Conservation (phyloP, 1,140 invertebrate species). For the Drosophila pachea region DNA sequence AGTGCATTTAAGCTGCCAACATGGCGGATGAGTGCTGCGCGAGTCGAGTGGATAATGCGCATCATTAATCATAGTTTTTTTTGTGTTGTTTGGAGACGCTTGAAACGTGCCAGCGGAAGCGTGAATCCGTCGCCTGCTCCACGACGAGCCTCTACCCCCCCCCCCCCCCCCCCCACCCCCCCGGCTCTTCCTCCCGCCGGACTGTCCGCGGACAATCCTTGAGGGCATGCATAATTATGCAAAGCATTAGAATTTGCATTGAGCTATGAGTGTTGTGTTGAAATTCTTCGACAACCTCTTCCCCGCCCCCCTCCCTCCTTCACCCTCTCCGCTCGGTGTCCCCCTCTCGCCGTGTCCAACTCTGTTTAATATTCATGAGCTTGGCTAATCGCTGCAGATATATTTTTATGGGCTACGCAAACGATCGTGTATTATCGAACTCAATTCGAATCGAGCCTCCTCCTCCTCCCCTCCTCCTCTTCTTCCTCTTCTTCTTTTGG, state of each 20-base stretch:
- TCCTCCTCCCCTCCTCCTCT: constrained; percentile 5
- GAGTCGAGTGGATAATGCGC: constrained; percentile 5
- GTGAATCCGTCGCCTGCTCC: constrained; percentile 28
- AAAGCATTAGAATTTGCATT: constrained; percentile 59
- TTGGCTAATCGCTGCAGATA: constrained; percentile 16
- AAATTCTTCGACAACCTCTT: constrained; percentile 16
- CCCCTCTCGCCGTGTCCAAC: no score
- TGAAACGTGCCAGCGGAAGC: constrained; percentile 41
- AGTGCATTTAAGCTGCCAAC: constrained; percentile 9
- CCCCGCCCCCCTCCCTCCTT: neutral
- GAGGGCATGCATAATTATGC: constrained; percentile 32
- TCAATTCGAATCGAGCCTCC: constrained; percentile 40
- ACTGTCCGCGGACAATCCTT: constrained; percentile 7
- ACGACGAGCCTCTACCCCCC: constrained; percentile 11
- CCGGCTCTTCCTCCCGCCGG: constrained; percentile 3
- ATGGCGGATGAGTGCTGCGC: neutral
- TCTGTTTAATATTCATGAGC: constrained; percentile 41
- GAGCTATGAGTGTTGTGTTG: constrained; percentile 18
- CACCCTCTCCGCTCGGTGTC: no score
- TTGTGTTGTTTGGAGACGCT: neutral
- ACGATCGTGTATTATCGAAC: constrained; percentile 51
- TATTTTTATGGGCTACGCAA: constrained; percentile 6
- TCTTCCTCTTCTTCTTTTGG: no score
- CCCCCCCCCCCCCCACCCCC: neutral
- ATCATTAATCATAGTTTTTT: constrained; percentile 37